These are phyloP conservation scores for Epizoanthus ramosus DNA, from an alignment of 92 coral and sea anemone species.

Conservation along the genomic window DNA sequence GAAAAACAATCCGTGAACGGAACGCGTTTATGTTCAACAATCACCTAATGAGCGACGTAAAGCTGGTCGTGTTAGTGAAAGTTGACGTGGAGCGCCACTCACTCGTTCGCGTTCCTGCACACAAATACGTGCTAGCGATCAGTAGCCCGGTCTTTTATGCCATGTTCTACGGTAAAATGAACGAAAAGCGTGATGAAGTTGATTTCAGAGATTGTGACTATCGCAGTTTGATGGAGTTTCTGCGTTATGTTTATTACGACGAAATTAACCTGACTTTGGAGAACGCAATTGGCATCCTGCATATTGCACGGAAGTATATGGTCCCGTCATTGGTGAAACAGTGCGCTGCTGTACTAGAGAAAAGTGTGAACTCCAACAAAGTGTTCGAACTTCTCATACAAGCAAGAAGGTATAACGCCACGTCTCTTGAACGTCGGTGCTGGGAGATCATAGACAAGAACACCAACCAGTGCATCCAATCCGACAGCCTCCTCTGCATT, in stretches of 20 bases:
- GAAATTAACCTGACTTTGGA: conserved; percentile 62
- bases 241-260: conserved; percentile 66
- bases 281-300: conserved; percentile 60
- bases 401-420: conserved; percentile 57
- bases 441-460: conserved; percentile 62
- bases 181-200: conserved; percentile 57
- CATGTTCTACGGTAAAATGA: conserved; percentile 47
- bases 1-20: conserved; percentile 24
- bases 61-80: conserved; percentile 32
- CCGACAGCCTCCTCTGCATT: conserved; percentile 54
- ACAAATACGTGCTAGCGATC: conserved; percentile 53
- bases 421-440: conserved; percentile 65
- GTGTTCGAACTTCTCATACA: conserved; percentile 58
- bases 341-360: conserved; percentile 55
- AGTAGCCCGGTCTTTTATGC: conserved; percentile 65
- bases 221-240: conserved; percentile 57
- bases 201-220: conserved; percentile 66
- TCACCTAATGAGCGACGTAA: conserved; percentile 42
- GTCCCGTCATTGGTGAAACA: conserved; percentile 57
- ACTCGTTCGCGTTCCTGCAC: conserved; percentile 31
- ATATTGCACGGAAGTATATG: conserved; percentile 69
- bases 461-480: conserved; percentile 50
- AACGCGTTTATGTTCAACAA: conserved; percentile 42
- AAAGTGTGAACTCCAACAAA: conserved; percentile 51
- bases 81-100: conserved; percentile 33